Conservation (phyloP, 53 echinoderm and acorn worm genomes). For the Glandiceps talaboti region DNA sequence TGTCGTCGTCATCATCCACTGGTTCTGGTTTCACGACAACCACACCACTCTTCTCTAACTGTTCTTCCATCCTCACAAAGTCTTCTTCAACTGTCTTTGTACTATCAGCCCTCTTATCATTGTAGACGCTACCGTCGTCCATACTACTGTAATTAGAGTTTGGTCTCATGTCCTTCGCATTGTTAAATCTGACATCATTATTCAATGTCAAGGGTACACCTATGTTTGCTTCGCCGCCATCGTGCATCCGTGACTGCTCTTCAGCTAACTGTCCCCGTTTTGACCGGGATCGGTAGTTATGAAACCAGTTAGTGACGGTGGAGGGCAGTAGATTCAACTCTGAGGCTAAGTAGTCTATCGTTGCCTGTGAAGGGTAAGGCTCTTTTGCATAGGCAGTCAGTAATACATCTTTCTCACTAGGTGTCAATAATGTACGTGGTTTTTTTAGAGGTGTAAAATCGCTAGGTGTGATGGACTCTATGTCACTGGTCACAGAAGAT, state of each 20-base stretch:
- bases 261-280: constrained; percentile 36
- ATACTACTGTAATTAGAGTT: background rate
- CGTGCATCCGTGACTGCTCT: background rate
- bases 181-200: background rate
- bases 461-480: background rate
- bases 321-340: constrained; percentile 68
- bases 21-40: background rate
- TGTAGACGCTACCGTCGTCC: background rate
- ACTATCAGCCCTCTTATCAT: background rate
- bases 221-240: background rate
- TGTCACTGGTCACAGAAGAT: background rate
- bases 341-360: constrained; percentile 72
- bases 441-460: constrained; percentile 63
- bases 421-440: constrained; percentile 72
- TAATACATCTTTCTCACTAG: constrained; percentile 78
- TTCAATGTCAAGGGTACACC: background rate
- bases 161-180: background rate
- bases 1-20: background rate
- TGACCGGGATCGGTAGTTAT: constrained; percentile 87
- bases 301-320: constrained; percentile 99
- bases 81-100: background rate
- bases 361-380: constrained; percentile 78
- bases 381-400: constrained; percentile 62
- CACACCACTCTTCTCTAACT: background rate
- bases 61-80: background rate